Base-by-base conservation (phyloP, 2,888 invertebrate species). In the Serrognathus titanus region DNA sequence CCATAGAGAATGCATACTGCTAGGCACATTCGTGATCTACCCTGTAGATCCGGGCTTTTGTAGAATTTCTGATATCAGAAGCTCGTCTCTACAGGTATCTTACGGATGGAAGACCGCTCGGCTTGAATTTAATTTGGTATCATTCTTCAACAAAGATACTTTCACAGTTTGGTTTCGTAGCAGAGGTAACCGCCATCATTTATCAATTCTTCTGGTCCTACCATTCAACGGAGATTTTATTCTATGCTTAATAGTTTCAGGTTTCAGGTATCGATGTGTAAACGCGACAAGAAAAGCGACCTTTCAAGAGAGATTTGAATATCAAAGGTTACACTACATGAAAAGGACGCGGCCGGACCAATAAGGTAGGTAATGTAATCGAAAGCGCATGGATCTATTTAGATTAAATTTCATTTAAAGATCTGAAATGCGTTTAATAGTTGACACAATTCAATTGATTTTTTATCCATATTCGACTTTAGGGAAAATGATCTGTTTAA, bases 41-140 rank as follows among this genome's bases (percentile, higher is more conserved):
- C 94, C 94, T 95, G 94, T 95, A 94, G 94, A 94, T 94, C 94
- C 94, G 94, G 94, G 94, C 93, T 94, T 94, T 94, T 94, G 94
- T 94, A 91, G 92, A 83, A 77, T 73, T 79, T 77, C 79, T 78
- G 80, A 82, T 80, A 87, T 94, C 94, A 94, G 94, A 94, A 94
- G 94, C 94, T 95, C 94, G 94, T 94, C 93, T 94, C 93, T 94
- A 94, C 94, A 94, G 94, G 94, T 94, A 94, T 94, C 94, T 94
- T 93, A 94, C 93, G 93, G 94, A 92, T 89, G 89, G 87, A 87
- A 88, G 88, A 87, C 87, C 86, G 83, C 87, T 85, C 87, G 84
- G 84, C 86, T 56, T 51, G 41, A 37, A 53, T 31, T 35, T 81
- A 74, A 57, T 35, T 51, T 24, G 45, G 31, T 41, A 48, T 39